Evolutionary conservation across 1,140 invertebrate genomes (phyloP).

Genomic region (Procambarus clarkii): DNA sequence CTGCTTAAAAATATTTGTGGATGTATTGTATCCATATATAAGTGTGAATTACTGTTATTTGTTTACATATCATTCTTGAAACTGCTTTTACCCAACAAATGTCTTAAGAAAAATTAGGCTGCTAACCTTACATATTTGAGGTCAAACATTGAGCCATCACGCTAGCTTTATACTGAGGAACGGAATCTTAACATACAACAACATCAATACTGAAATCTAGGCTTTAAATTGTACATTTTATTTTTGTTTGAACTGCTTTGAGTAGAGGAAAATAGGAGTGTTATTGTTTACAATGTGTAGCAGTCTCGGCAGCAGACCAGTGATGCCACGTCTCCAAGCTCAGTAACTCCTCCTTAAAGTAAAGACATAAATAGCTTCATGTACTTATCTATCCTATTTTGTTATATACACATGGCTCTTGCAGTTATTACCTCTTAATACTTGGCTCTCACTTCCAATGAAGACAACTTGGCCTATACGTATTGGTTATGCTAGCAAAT

Average conservation of each 20-base stretch:
- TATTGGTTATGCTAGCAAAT: no score
- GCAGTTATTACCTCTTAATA: no score
- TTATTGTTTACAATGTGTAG: neutral
- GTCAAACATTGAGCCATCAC: neutral
- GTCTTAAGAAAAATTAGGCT: no score
- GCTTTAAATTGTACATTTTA: neutral
- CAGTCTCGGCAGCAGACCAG: neutral
- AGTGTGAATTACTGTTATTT: neutral
- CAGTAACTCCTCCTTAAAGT: neutral
- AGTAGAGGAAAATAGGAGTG: neutral
- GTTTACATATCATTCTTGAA: neutral
- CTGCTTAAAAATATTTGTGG: neutral
- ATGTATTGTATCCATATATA: neutral
- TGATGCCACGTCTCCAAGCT: neutral
- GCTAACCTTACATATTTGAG: no score
- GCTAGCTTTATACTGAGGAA: neutral
- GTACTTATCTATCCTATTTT: neutral
- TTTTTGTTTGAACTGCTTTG: neutral
- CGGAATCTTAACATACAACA: neutral
- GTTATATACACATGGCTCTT: no score
- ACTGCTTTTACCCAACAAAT: no score
- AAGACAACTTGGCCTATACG: no score
- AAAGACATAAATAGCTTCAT: neutral
- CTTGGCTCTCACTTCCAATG: no score
- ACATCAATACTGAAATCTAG: neutral